Evolutionary conservation across 2,113 vertebrate genomes (phyloP).

Genomic region (Oryzias melastigma): DNA sequence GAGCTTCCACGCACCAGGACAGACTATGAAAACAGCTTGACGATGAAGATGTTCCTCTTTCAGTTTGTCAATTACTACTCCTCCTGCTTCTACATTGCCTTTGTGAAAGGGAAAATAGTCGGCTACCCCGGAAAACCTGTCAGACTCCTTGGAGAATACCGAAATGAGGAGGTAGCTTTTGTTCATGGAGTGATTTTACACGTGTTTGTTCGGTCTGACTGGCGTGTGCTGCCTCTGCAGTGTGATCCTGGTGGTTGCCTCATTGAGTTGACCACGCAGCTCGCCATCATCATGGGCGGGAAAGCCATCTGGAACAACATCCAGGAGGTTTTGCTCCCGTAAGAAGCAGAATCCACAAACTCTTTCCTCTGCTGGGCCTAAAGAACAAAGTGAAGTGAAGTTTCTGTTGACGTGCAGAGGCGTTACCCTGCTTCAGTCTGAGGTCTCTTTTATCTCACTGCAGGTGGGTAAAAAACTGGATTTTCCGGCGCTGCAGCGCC

Average conservation of each 20-base stretch:
- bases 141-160: conserved; percentile 86
- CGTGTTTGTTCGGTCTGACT: background rate
- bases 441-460: background rate
- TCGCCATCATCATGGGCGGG: conserved; percentile 91
- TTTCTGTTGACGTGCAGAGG: background rate
- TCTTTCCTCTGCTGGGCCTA: background rate
- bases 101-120: conserved; percentile 91
- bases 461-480: conserved; percentile 92
- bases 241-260: conserved; percentile 95
- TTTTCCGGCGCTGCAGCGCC: conserved; percentile 74
- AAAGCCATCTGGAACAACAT: conserved; percentile 97
- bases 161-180: conserved; percentile 87
- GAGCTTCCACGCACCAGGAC: conserved; percentile 92
- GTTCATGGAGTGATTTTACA: background rate
- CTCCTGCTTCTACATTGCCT: conserved; percentile 95
- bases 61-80: conserved; percentile 98
- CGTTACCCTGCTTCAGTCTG: background rate
- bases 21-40: conserved; percentile 93
- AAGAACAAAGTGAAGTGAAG: background rate
- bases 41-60: conserved; percentile 96
- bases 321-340: conserved; percentile 93
- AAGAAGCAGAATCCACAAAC: conserved; percentile 61
- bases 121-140: conserved; percentile 87
- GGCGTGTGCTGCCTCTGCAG: conserved; percentile 65
- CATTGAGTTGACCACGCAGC: conserved; percentile 90